Conservation (phyloP, 2,797 vertebrate species). For the Scleropages formosus region DNA sequence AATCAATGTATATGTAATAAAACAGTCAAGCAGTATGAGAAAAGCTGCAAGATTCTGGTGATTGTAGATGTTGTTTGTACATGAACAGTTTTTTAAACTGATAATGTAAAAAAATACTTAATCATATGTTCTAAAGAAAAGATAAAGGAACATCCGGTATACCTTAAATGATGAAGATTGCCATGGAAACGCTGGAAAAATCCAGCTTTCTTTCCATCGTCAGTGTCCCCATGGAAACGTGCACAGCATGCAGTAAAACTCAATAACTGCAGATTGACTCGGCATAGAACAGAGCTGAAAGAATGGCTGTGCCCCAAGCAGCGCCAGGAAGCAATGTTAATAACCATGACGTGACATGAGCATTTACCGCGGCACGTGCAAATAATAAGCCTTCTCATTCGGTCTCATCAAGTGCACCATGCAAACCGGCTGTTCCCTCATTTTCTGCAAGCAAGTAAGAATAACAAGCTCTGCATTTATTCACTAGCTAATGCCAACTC, state of each 20-base stretch:
- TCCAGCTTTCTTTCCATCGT: constrained; percentile 8
- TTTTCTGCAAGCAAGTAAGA: no score
- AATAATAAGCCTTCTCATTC: background rate
- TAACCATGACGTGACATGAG: background rate
- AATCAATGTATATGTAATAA: no score
- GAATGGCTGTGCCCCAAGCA: background rate
- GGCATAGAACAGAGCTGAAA: background rate
- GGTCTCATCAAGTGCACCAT: background rate
- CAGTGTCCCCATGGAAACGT: constrained; percentile 29
- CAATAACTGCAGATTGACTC: constrained; percentile 25
- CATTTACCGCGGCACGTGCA: background rate
- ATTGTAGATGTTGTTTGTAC: no score
- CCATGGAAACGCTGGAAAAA: constrained; percentile 66
- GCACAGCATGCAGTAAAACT: constrained; percentile 9
- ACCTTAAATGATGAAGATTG: constrained; percentile 39
- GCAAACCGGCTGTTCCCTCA: background rate
- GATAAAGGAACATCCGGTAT: constrained; percentile 4
- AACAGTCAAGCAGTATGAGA: no score
- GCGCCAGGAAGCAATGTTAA: background rate
- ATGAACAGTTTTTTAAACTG: no score
- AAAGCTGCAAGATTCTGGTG: no score
- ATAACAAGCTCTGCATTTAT: background rate
- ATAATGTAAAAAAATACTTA: no score
- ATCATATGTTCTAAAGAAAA: background rate
- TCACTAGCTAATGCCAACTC: background rate